Base-by-base conservation (phyloP, 2,113 vertebrate species). In the Neogale vison region DNA sequence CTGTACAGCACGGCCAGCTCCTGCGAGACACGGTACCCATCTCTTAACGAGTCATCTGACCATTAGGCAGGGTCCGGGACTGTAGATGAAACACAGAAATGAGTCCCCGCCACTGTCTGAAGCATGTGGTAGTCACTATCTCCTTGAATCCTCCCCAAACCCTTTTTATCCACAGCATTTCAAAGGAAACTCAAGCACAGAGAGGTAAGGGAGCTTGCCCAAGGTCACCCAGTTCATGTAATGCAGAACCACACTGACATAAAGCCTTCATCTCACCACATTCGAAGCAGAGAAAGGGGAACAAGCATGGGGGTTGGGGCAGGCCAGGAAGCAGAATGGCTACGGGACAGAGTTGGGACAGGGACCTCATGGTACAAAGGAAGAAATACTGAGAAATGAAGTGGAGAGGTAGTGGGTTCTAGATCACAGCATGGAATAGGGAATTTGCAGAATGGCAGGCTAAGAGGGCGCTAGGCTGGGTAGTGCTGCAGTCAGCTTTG, bases 11-110 rank as follows among this genome's bases (percentile, higher is more conserved):
- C 9, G 50, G 26, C 79, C 31, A 3, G 23, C 13, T 42, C 14
- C 11, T 29, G 20, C 24, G 12, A n/a, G 34, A 39, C 34, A 18
- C 0, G 5, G 36, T 24, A n/a, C 14, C 45, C 29, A 8, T 7
- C 21, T 76, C 76, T 39, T 23, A 47, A 45, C 2, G 29, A 45
- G 8, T 7, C 55, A 24, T 18, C 21, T 36, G 45, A 39, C n/a
- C 8, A 21, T 31, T 11, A 9, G n/a, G 63, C 21, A 52, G 50
- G 71, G 13, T 61, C 34, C 24, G 4, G 39, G 34, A 50, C 36
- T 14, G 47, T 21, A 67, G 76, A 65, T 18, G 26, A 20, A 34
- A 42, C 47, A 69, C 14, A 23, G 34, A 67, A 20, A 36, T 2
- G 55, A 39, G 86, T 17, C 24, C 42, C 59, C 15, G 26, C 18